Percentiles rank a stretch among this genome's conserved stretches.
Evolutionary conservation across 1,140 invertebrate genomes (phyloP).

Genomic region (Olivierus martensii): DNA sequence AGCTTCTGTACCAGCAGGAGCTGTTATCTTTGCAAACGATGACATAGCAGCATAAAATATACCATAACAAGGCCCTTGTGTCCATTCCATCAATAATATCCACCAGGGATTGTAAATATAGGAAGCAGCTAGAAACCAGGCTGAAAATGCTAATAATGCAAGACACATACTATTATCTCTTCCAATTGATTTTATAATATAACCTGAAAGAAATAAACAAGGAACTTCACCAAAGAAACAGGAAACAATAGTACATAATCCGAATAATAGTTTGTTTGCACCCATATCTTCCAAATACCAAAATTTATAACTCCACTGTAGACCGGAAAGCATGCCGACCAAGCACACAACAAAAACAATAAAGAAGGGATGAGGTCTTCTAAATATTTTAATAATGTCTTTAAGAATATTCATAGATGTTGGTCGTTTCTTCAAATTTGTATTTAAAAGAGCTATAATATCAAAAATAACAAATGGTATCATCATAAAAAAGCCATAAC

Average conservation of each 20-base stretch:
- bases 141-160: constrained; percentile 55
- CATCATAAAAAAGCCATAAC: constrained; percentile 1
- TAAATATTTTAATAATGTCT: background rate
- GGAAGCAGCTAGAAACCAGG: constrained; percentile 69
- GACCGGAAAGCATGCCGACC: constrained; percentile 65
- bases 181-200: constrained; percentile 62
- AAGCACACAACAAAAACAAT: constrained; percentile 52
- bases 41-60: constrained; percentile 77
- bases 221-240: constrained; percentile 38
- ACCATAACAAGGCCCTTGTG: constrained; percentile 76
- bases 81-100: constrained; percentile 63
- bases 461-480: background rate
- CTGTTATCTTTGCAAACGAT: constrained; percentile 68
- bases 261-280: constrained; percentile 52
- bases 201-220: constrained; percentile 7
- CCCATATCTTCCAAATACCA: constrained; percentile 25
- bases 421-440: background rate
- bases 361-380: background rate
- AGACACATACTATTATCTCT: constrained; percentile 67
- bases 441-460: background rate
- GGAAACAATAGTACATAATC: constrained; percentile 37
- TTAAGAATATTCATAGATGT: constrained; percentile 5
- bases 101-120: constrained; percentile 56
- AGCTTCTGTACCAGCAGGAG: constrained; percentile 69
- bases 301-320: constrained; percentile 69